Conservation (phyloP, 1,140 invertebrate genomes). For the Pomacea maculata region DNA sequence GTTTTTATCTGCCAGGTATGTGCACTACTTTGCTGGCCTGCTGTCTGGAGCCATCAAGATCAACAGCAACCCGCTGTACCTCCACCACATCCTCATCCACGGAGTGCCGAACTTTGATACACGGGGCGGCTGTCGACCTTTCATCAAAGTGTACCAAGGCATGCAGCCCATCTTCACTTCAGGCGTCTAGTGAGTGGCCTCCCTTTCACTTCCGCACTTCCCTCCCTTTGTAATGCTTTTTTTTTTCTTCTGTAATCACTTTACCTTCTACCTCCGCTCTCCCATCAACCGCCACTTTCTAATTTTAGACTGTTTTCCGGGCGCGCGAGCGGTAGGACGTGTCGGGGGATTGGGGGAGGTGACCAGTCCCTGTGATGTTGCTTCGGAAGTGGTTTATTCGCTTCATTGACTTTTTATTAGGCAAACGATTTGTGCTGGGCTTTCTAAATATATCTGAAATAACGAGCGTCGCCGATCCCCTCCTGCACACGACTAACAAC, state of each 20-base stretch:
- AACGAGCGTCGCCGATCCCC: too few species aligned
- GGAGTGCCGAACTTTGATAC: slow-evolving; percentile 81
- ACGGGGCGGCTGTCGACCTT: slow-evolving; percentile 77
- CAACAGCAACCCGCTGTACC: slow-evolving; percentile 84
- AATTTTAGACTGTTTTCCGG: neutral
- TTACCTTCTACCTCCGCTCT: neutral
- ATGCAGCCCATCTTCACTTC: slow-evolving; percentile 89
- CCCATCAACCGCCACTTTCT: neutral
- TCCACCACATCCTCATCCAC: slow-evolving; percentile 86
- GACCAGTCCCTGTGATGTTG: too few species aligned
- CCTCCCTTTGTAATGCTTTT: neutral
- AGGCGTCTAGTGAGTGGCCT: slow-evolving; percentile 75
- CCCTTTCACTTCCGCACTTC: neutral
- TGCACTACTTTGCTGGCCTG: slow-evolving; percentile 88
- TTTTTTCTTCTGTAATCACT: neutral
- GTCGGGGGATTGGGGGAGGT: too few species aligned
- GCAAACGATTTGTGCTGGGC: too few species aligned
- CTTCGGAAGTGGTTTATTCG: too few species aligned
- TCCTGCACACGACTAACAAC: too few species aligned
- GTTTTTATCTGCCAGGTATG: slow-evolving; percentile 74
- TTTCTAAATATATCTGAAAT: too few species aligned
- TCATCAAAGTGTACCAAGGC: slow-evolving; percentile 80
- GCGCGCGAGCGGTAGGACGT: too few species aligned
- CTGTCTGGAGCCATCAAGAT: slow-evolving; percentile 86
- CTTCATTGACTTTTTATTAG: too few species aligned